Evolutionary conservation across 1,140 invertebrate species (phyloP).

Genomic region (Leptinotarsa lineolata): DNA sequence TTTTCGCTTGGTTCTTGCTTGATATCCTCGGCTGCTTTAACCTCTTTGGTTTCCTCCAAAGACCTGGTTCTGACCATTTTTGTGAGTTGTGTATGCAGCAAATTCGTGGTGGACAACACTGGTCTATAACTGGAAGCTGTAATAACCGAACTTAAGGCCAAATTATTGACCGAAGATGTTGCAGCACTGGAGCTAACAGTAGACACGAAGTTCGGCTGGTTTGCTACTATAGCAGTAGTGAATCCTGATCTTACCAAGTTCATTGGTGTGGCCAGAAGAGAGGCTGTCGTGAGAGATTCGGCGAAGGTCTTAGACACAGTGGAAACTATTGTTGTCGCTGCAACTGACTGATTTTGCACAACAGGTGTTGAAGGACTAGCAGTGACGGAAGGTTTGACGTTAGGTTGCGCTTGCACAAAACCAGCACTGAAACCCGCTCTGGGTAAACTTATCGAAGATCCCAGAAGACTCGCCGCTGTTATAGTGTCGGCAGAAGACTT

Average conservation of each 20-base stretch:
- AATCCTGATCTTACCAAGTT: conserved; percentile 43
- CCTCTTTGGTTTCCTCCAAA: conserved; percentile 40
- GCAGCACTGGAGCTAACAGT: conserved; percentile 18
- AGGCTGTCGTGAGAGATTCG: conserved; percentile 53
- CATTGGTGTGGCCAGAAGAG: conserved; percentile 47
- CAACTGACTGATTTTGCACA: conserved; percentile 52
- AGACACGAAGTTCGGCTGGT: conserved; percentile 54
- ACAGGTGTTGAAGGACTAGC: conserved; percentile 49
- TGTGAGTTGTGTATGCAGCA: conserved; percentile 63
- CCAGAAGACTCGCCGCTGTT: conserved; percentile 53
- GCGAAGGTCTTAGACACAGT: conserved; percentile 46
- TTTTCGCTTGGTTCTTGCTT: conserved; percentile 29
- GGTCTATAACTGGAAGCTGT: conserved; percentile 36
- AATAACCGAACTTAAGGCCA: conserved; percentile 28
- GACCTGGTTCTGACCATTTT: conserved; percentile 45
- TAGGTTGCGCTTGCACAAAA: conserved; percentile 57
- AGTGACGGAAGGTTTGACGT: conserved; percentile 52
- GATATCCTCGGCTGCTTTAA: conserved; percentile 34
- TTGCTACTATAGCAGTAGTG: conserved; percentile 50
- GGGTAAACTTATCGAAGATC: conserved; percentile 48
- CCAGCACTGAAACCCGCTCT: conserved; percentile 45
- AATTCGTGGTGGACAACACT: conserved; percentile 48
- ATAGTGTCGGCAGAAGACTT: conserved; percentile 52
- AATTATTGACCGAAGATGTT: conserved; percentile 21
- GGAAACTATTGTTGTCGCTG: conserved; percentile 34